Base-by-base conservation (phyloP, 1,140 invertebrate genomes). In the Hermetia illucens region DNA sequence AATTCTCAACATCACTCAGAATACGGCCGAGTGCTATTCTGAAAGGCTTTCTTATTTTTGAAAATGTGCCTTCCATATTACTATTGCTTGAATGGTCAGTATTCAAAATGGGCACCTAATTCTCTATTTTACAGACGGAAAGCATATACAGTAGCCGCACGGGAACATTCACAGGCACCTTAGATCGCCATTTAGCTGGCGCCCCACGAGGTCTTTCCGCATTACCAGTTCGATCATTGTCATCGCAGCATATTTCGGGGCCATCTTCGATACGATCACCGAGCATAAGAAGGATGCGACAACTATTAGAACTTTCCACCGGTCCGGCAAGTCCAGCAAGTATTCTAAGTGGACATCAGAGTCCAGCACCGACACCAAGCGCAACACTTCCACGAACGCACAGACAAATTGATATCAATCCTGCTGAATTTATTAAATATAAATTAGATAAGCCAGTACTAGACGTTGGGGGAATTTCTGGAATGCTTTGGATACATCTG, bases 381-480 rank as follows among this genome's bases (percentile, higher is more conserved):
- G 78, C 79, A 4, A 77, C 82, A 18, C 71, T 83, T 49, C 79
- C 82, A 21, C 70, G 75, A 49, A 68, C 66, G 45, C 67, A 75
- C 49, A 67, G 82, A 53, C 75, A 85, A 55, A 69, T 89, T 48
- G 84, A 88, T 60, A 87, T 89, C 49, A 88, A 89, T 70, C 82
- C 84, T 51, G 82, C 82, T 76, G 86, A 92, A 65, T 92, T 90
- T 62, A 71, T 86, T 49, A 90, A 90, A 64, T 92, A 92, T 64
- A 90, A 89, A 64, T 75, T 87, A 54, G 87, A 89, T 50, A 87
- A 84, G 53, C 75, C 79, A 8, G 66, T 50, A 47, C 65, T 58
- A 44, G 66, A 53, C 17, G 61, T 69, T 17, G 69, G 69, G 36
- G 81, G 85, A 2, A 74, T 91, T 20, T 91, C 87, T 41, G 90